Conservation (phyloP, 2,113 vertebrate genomes). For the Melanerpes aurifrons region DNA sequence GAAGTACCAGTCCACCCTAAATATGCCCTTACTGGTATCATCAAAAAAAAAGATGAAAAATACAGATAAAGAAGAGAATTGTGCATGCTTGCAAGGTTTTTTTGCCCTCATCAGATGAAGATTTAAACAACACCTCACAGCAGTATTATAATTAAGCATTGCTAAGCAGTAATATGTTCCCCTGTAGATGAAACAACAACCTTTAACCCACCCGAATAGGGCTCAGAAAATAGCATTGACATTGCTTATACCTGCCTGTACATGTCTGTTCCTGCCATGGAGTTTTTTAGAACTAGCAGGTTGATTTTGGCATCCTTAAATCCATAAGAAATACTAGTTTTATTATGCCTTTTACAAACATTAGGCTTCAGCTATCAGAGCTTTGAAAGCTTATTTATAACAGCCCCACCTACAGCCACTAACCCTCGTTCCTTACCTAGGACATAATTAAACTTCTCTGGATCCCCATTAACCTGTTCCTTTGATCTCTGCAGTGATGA, state of each 20-base stretch:
- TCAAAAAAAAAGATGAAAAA: background rate
- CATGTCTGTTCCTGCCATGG: background rate
- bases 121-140: background rate
- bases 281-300: slow-evolving; percentile 17
- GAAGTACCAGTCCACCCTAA: background rate
- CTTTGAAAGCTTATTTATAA: slow-evolving; percentile 84
- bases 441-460: slow-evolving; percentile 83
- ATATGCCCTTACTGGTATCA: background rate
- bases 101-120: background rate
- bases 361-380: slow-evolving; percentile 85
- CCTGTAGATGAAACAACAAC: slow-evolving; percentile 18
- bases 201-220: slow-evolving; percentile 20
- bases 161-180: background rate
- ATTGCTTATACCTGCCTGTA: background rate
- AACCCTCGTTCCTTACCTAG: slow-evolving; percentile 79
- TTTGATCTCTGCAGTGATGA: slow-evolving; percentile 87
- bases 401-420: slow-evolving; percentile 77
- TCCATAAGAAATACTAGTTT: slow-evolving; percentile 50
- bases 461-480: slow-evolving; percentile 85
- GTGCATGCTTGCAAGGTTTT: background rate
- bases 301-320: slow-evolving; percentile 61
- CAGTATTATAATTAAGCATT: background rate
- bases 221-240: background rate
- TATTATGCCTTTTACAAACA: slow-evolving; percentile 76
- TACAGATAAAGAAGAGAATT: background rate